Percentiles rank a stretch among this genome's conserved stretches.
phyloP scores from a whole-genome alignment of 2,797 vertebrate genomes.

The Xenentodon cancila region DNA sequence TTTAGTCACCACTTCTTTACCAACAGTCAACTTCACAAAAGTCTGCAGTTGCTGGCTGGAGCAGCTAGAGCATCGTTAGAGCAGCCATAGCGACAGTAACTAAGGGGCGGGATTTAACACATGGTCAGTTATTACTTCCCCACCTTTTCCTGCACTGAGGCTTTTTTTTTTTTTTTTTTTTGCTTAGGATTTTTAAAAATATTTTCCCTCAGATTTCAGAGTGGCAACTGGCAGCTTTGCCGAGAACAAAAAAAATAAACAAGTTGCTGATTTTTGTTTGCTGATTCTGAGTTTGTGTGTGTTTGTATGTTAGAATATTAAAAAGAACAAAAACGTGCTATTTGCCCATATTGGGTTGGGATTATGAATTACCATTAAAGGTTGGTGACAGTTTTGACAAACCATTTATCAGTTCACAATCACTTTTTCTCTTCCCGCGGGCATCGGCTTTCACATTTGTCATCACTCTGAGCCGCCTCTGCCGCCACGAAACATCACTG shows the following conservation, averaged over 20 bases:
- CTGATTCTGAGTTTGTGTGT: constrained; percentile 5
- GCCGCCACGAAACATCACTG: not conserved
- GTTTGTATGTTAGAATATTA: constrained; percentile 13
- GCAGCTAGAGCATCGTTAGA: not conserved
- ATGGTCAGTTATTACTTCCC: constrained; percentile 2
- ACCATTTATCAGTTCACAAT: constrained; percentile 24
- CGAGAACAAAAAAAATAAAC: constrained; percentile 7
- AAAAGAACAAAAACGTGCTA: constrained; percentile 25
- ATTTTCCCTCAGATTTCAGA: constrained; percentile 22
- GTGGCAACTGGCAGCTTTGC: constrained; percentile 28
- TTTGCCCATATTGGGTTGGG: constrained; percentile 80
- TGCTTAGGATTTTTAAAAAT: not conserved
- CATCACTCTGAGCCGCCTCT: not conserved
- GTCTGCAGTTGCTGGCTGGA: not conserved
- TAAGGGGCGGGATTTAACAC: constrained; percentile 26
- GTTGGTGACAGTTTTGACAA: constrained; percentile 21
- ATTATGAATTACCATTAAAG: constrained; percentile 31
- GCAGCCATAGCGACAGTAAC: constrained; percentile 4
- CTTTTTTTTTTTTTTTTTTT: not conserved
- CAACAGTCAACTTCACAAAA: no score
- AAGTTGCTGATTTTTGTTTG: constrained; percentile 10
- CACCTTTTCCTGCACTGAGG: constrained; percentile 32
- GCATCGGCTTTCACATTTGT: no score
- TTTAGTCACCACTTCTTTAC: no score
- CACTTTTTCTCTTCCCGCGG: no score